Evolutionary conservation across 2,888 invertebrate genomes (phyloP), one percentile per base, ranked within the genome.

Genomic region (Ophion obscuratus): DNA sequence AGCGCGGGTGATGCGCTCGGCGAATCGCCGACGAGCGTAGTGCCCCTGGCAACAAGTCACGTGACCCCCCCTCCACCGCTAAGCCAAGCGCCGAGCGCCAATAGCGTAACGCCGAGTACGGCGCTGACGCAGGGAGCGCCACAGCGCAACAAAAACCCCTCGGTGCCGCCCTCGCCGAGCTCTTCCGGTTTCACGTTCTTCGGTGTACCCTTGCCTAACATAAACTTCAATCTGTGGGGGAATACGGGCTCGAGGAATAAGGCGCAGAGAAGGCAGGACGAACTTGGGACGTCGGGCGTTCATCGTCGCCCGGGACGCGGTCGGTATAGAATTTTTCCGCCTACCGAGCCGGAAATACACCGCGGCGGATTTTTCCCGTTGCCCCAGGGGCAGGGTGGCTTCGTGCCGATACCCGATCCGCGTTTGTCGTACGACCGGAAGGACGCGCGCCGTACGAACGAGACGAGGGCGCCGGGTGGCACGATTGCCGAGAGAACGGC

Each of bases 111-210:
- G 0, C 61, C 78, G 2, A 85, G 64, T 1, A 11, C 76, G 47
- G 0, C 17, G 68, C 95, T 96, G 5, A 95, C 95, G 64, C 88
- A 94, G 83, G 89, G 89, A 20, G 89, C 84, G 61, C 77, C 92
- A 47, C 92, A 93, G 0, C 94, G 93, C 88, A 88, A 90, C 70
- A 87, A 89, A 83, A 78, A 87, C 73, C 84, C 92, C 10, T 79
- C 91, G 40, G 88, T 93, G 77, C 93, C 94, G 57, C 95, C 95
- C 53, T 95, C 95, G 0, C 95, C 96, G 0, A 95, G 95, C 77
- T 95, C 94, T 44, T 96, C 96, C 86, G 96, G 96, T 1, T 97
- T 97, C 88, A 97, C 98, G 17, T 97, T 98, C 92, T 98, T 98
- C 91, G 98, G 98, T 0, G 96, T 98, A 92, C 98, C 98, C 0